A percentile compares a stretch with the other conserved stretches of the same genome.
phyloP scores from a whole-genome alignment of 1,140 invertebrate genomes.

The Drosophila ohnishii region DNA sequence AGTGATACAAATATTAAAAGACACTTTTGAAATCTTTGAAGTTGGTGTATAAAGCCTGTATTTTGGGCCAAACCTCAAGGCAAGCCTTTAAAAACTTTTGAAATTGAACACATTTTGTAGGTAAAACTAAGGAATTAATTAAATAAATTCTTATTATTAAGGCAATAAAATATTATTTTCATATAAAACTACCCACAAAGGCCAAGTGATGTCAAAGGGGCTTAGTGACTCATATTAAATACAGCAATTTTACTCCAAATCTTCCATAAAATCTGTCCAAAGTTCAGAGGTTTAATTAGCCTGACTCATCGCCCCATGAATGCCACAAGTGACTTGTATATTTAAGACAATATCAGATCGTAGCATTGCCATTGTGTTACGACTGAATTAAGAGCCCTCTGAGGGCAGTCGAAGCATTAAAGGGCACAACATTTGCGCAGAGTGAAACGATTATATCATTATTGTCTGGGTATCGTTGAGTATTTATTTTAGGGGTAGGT shows the following conservation, averaged over 20 bases:
- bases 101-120: not conserved
- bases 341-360: conserved; percentile 16
- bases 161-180: not conserved
- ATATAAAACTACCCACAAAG: not conserved
- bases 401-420: conserved; percentile 41
- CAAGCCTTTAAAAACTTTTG: not conserved
- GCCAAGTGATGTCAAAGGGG: not conserved
- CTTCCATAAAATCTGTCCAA: conserved; percentile 15
- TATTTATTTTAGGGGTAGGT: conserved; percentile 3
- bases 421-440: conserved; percentile 44
- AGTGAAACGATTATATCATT: conserved; percentile 43
- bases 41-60: not conserved
- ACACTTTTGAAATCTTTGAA: conserved; percentile 11
- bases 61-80: not conserved
- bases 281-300: conserved; percentile 7
- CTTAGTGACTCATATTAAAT: conserved; percentile 1
- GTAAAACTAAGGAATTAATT: too few species aligned
- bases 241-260: not conserved
- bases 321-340: conserved; percentile 26
- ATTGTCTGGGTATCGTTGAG: conserved; percentile 6
- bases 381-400: conserved; percentile 19
- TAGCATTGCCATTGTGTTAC: conserved; percentile 17
- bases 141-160: too few species aligned
- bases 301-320: conserved; percentile 35
- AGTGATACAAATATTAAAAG: conserved; percentile 5